Evolutionary conservation across 2,113 vertebrate species (phyloP).

Genomic region (Rhineura floridana): DNA sequence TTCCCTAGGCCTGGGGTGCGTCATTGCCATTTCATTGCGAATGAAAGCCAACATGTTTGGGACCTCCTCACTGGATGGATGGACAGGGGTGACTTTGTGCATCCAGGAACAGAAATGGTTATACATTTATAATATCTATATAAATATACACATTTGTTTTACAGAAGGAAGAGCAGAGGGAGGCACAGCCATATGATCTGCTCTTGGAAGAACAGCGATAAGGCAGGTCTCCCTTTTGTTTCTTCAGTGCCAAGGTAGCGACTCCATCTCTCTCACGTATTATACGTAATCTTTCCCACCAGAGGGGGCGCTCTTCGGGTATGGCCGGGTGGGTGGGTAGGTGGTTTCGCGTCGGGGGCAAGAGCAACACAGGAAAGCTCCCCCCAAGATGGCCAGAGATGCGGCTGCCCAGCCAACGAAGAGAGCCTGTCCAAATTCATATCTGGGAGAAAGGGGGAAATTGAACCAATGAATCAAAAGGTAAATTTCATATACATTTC

Average conservation of each 20-base stretch:
- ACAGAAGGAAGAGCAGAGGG: conserved; percentile 51
- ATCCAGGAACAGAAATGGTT: conserved; percentile 55
- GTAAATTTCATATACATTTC: neutral
- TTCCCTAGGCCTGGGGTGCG: conserved; percentile 53
- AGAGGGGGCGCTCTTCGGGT: conserved; percentile 74
- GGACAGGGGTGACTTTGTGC: conserved; percentile 48
- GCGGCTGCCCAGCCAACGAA: conserved; percentile 89
- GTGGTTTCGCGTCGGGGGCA: conserved; percentile 75
- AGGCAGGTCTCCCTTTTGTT: conserved; percentile 61
- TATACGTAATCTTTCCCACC: conserved; percentile 88
- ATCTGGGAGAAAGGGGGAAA: conserved; percentile 66
- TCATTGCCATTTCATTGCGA: conserved; percentile 42
- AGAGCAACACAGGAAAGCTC: conserved; percentile 83
- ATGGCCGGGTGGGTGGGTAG: conserved; percentile 73
- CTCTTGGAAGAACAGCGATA: conserved; percentile 44
- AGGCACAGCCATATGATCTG: conserved; percentile 52
- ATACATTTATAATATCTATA: conserved; percentile 3
- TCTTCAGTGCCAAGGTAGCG: conserved; percentile 34
- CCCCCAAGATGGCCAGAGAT: conserved; percentile 83
- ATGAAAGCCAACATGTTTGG: conserved; percentile 34
- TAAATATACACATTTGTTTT: conserved; percentile 66
- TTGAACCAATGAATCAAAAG: neutral
- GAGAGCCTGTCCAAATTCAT: conserved; percentile 89
- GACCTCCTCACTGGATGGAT: conserved; percentile 60
- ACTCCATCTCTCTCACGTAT: conserved; percentile 49